Percentiles rank a stretch among this genome's conserved stretches.
Evolutionary conservation across 92 coral and sea anemone species (phyloP).

Genomic region (Epizoanthus illoricatus): DNA sequence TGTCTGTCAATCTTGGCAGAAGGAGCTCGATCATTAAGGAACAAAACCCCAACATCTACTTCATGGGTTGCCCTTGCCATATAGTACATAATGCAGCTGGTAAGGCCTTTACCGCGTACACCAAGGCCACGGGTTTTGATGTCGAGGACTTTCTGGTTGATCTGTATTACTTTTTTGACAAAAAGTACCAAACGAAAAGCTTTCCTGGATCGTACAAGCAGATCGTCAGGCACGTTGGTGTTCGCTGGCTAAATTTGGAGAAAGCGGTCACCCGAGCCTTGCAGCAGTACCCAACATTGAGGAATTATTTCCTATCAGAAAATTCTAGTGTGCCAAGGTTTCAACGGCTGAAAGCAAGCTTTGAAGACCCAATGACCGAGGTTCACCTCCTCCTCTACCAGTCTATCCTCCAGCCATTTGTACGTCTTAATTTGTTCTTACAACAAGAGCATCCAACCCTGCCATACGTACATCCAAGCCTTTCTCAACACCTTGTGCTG

Average conservation of each 20-base stretch:
- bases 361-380: constrained; percentile 40
- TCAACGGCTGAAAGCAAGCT: constrained; percentile 49
- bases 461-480: neutral
- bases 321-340: constrained; percentile 36
- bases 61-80: constrained; percentile 47
- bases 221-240: constrained; percentile 10
- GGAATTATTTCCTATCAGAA: constrained; percentile 38
- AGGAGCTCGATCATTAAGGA: constrained; percentile 20
- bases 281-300: constrained; percentile 18
- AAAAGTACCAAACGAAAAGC: constrained; percentile 51
- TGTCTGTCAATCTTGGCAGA: constrained; percentile 39
- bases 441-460: constrained; percentile 18
- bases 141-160: constrained; percentile 62
- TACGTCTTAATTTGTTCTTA: constrained; percentile 4
- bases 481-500: no score
- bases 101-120: constrained; percentile 32
- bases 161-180: constrained; percentile 59
- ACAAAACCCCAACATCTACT: constrained; percentile 8
- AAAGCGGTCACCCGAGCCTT: constrained; percentile 4
- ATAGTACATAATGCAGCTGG: constrained; percentile 8
- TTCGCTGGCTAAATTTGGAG: constrained; percentile 41
- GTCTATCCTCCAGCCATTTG: constrained; percentile 19
- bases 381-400: constrained; percentile 45
- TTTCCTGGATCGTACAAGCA: neutral
- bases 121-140: constrained; percentile 52